These are phyloP conservation scores for Cylas formicarius DNA, from an alignment of 1,140 invertebrate species.

Conservation along the genomic window DNA sequence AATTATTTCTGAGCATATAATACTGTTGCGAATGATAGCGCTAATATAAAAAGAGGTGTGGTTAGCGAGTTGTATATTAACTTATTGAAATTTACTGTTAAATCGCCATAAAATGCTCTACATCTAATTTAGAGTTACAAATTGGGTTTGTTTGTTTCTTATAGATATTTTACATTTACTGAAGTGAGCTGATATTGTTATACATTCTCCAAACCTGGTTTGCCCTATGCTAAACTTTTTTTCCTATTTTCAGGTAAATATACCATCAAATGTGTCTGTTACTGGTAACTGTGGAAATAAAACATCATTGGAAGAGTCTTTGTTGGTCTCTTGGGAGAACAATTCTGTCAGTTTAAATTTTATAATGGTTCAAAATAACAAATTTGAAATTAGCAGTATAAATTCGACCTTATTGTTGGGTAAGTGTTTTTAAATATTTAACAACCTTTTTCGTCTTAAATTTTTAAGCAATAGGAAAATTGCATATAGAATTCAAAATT, in stretches of 20 bases:
- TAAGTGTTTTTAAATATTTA: conserved; percentile 5
- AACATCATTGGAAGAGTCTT: conserved; percentile 45
- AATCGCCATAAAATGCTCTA: no score
- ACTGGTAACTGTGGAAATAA: conserved; percentile 43
- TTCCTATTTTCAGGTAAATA: conserved; percentile 33
- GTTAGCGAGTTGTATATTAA: no score
- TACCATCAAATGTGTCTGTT: conserved; percentile 42
- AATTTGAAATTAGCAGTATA: conserved; percentile 26
- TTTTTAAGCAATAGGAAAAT: background rate
- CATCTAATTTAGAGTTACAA: no score
- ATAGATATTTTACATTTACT: no score
- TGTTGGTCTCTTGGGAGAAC: conserved; percentile 41
- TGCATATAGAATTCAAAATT: conserved; percentile 2
- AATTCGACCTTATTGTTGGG: conserved; percentile 11
- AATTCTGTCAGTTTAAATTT: conserved; percentile 36
- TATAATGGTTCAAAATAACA: conserved; percentile 45
- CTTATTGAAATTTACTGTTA: no score
- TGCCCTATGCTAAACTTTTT: no score
- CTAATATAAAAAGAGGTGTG: no score
- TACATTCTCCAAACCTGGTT: no score
- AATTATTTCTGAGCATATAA: no score
- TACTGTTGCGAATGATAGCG: background rate
- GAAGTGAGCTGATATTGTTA: no score
- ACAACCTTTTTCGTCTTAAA: conserved; percentile 2
- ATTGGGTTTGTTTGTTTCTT: no score